Evolutionary conservation across 2,113 vertebrate genomes (phyloP).

Genomic region (Halichoeres trimaculatus): DNA sequence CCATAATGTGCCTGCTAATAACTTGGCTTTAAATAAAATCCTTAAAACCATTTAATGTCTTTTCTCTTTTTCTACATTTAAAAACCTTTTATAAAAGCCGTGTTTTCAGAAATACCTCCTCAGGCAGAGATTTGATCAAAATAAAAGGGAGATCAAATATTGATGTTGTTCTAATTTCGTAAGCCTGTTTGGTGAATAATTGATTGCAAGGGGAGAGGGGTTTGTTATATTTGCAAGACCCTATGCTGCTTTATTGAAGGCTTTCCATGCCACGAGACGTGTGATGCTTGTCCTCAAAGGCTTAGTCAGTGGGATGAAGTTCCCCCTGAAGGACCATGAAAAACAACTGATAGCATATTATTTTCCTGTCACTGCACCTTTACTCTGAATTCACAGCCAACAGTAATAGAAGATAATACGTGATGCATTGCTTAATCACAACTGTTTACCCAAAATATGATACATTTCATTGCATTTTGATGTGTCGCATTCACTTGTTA

Average conservation of each 20-base stretch:
- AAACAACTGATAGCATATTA: background rate
- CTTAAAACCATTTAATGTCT: slow-evolving; percentile 5
- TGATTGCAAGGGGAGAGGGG: slow-evolving; percentile 36
- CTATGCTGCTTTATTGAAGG: slow-evolving; percentile 25
- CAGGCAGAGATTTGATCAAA: slow-evolving; percentile 24
- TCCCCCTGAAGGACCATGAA: background rate
- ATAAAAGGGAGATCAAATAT: slow-evolving; percentile 51
- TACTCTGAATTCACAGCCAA: slow-evolving; percentile 14
- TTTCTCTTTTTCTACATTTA: slow-evolving; percentile 22
- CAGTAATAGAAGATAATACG: background rate
- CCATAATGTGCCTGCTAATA: slow-evolving; percentile 15
- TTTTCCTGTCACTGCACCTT: background rate
- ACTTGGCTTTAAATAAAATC: slow-evolving; percentile 19
- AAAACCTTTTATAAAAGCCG: slow-evolving; percentile 23
- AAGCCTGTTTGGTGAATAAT: slow-evolving; percentile 62
- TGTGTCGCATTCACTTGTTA: background rate
- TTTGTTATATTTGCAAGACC: slow-evolving; percentile 43
- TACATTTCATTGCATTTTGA: slow-evolving; percentile 25
- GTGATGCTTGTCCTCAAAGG: slow-evolving; percentile 1
- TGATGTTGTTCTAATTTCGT: slow-evolving; percentile 65
- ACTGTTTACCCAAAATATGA: background rate
- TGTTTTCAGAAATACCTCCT: slow-evolving; percentile 16
- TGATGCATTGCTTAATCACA: background rate
- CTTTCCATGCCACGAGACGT: slow-evolving; percentile 3
- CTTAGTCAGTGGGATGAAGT: background rate